Evolutionary conservation across 2,797 vertebrate species (phyloP).

Genomic region (Remorina albescens): DNA sequence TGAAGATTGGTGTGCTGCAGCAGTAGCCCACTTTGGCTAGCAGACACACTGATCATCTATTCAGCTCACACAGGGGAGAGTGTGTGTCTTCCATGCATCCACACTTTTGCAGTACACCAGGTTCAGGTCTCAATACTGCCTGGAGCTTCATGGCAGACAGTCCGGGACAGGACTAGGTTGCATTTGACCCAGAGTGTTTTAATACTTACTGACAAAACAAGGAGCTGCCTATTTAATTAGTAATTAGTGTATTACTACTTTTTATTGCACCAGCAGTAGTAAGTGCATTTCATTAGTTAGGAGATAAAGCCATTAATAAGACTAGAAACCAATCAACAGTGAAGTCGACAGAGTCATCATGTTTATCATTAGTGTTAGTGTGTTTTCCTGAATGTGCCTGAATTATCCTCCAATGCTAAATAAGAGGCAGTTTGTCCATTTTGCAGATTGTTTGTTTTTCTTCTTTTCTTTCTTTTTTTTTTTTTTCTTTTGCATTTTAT

Average conservation of each 20-base stretch:
- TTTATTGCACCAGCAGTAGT: slow-evolving; percentile 66
- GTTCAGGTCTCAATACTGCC: slow-evolving; percentile 63
- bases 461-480: no score
- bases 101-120: slow-evolving; percentile 52
- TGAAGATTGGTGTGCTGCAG: slow-evolving; percentile 61
- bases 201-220: slow-evolving; percentile 55
- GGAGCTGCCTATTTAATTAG: slow-evolving; percentile 70
- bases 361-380: slow-evolving; percentile 57
- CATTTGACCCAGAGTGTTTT: slow-evolving; percentile 23
- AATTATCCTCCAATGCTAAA: slow-evolving; percentile 23
- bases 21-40: slow-evolving; percentile 62
- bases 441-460: slow-evolving; percentile 23
- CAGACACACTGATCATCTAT: slow-evolving; percentile 74
- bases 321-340: slow-evolving; percentile 65
- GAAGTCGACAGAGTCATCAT: slow-evolving; percentile 53
- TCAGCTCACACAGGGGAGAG: slow-evolving; percentile 69
- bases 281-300: slow-evolving; percentile 69
- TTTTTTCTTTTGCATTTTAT: not conserved
- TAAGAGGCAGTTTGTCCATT: not conserved
- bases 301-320: slow-evolving; percentile 72
- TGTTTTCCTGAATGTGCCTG: slow-evolving; percentile 31
- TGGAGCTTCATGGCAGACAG: slow-evolving; percentile 54
- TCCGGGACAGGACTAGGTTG: slow-evolving; percentile 39
- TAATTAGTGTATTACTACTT: slow-evolving; percentile 64
- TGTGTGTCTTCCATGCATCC: slow-evolving; percentile 15